These are phyloP conservation scores for Psophia crepitans DNA, from an alignment of 2,113 vertebrate genomes.

Conservation along the genomic window DNA sequence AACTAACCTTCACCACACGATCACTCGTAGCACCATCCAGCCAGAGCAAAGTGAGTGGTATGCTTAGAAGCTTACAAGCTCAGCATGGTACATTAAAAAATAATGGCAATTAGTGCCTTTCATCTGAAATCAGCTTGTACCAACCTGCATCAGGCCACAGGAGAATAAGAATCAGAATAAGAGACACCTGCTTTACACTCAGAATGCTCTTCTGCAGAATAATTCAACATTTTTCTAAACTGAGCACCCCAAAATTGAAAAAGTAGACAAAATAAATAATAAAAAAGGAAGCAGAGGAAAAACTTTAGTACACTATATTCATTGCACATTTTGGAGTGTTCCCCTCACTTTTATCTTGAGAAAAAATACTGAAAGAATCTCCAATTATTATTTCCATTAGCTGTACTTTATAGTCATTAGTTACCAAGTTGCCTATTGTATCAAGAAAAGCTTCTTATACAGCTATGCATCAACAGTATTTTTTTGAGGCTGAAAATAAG, in stretches of 20 bases:
- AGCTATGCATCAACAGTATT: neutral
- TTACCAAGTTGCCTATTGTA: neutral
- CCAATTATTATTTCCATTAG: neutral
- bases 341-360: neutral
- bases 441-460: neutral
- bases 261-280: neutral
- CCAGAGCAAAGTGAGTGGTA: neutral
- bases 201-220: neutral
- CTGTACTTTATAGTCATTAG: neutral
- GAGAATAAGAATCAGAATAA: neutral
- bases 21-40: neutral
- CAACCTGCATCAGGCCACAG: neutral
- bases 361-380: neutral
- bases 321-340: neutral
- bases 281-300: neutral
- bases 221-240: neutral
- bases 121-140: neutral
- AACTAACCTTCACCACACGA: accelerated
- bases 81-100: neutral
- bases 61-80: neutral
- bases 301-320: neutral
- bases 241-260: neutral
- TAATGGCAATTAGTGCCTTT: neutral
- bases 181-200: neutral
- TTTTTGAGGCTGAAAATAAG: neutral